Base-by-base conservation (phyloP, 2,113 vertebrate species). In the Cynoglossus semilaevis region DNA sequence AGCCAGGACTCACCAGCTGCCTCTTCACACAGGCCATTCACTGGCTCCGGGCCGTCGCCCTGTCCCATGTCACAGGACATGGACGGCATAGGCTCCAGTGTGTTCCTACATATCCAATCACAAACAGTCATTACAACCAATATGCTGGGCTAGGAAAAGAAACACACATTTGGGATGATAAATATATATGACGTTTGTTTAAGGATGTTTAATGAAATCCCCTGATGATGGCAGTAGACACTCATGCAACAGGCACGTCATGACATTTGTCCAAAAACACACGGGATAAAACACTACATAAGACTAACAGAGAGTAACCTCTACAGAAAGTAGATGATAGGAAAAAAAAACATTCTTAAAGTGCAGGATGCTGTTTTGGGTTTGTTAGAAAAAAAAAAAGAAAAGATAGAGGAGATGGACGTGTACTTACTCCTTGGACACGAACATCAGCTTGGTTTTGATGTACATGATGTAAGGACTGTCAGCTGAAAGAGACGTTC, bases 401-500 rank as follows among this genome's bases (percentile, higher is more conserved):
- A 43, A 13, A 2, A 15, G 13, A 1, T 13, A 5, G 52, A 12
- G 35, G 5, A 36, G 12, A 50, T 38, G 9, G 17, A 10, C 10
- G 9, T 47, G 58, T 56, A 90, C 91, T 91, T 82, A 92, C 91
- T 89, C 88, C 67, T 87, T 88, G 10, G 90, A 87, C 29, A 92
- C 83, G 58, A 92, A 90, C 51, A 92, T 58, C 72, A 92, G 77
- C 67, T 88, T 90, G 74, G 90, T 91, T 80, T 79, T 90, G 78
- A 92, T 88, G 86, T 92, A 92, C 49, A 83, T 84, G 15, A 88
- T 18, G 69, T 91, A 91, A 34, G 82, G 86, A 47, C 67, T 90
- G 14, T 85, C 51, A 46, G 63, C 89, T 92, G 85, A 58, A 88
- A 86, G 15, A 77, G 17, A 81, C 47, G 0, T 29, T 4, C 6